Percentiles rank a stretch among this genome's conserved stretches.
These are phyloP conservation scores for Eupithecia subfuscata DNA, from an alignment of 2,888 invertebrate genomes.

Conservation along the genomic window DNA sequence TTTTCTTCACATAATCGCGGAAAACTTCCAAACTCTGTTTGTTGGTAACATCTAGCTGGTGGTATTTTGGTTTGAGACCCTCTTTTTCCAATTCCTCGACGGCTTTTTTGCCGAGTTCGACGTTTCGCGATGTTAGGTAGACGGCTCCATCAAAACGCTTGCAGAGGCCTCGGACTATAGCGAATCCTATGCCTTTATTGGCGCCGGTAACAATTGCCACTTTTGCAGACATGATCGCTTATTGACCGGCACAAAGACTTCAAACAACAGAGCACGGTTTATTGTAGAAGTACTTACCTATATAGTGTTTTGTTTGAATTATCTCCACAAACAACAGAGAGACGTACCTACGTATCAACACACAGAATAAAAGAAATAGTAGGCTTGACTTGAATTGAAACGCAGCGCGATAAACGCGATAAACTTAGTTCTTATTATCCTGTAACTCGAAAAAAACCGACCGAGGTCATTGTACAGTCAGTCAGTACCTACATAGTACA, in stretches of 20 bases:
- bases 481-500: too few relatives aligned
- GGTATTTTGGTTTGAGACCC: conserved; percentile 84
- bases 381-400: too few relatives aligned
- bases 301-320: not conserved
- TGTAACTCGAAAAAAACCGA: too few relatives aligned
- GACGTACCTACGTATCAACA: not conserved
- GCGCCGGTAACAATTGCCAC: conserved; percentile 87
- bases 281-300: not conserved
- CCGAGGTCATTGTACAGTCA: too few relatives aligned
- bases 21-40: conserved; percentile 84
- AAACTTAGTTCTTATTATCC: too few relatives aligned
- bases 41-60: conserved; percentile 88
- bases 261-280: not conserved
- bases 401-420: too few relatives aligned
- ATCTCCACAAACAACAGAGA: not conserved
- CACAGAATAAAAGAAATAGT: not conserved
- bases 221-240: conserved; percentile 56
- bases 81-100: conserved; percentile 74
- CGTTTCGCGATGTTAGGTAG: conserved; percentile 88
- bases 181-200: conserved; percentile 89
- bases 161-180: conserved; percentile 87
- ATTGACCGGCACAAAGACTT: conserved; percentile 61
- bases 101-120: conserved; percentile 83
- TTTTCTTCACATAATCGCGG: conserved; percentile 83
- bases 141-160: conserved; percentile 87